Percentiles rank a stretch among this genome's conserved stretches.
Evolutionary conservation across 2,113 vertebrate species (phyloP).

Genomic region (Sakesphorus luctuosus): DNA sequence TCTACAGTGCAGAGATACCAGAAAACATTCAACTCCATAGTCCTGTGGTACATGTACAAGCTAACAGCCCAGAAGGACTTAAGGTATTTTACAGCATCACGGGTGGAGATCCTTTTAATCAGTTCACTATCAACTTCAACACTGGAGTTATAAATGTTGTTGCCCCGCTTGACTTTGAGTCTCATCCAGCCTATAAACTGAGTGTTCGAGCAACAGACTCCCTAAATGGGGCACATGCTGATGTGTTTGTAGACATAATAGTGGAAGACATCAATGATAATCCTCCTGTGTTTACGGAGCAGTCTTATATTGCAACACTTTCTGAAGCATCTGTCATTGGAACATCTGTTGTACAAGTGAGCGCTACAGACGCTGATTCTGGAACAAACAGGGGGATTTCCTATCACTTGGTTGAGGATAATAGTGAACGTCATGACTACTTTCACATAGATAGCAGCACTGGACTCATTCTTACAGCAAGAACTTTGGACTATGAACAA

Average conservation of each 20-base stretch:
- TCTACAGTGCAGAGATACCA: conserved; percentile 93
- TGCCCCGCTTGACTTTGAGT: conserved; percentile 91
- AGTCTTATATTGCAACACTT: conserved; percentile 80
- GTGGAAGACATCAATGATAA: conserved; percentile 96
- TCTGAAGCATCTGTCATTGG: conserved; percentile 92
- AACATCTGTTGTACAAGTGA: conserved; percentile 83
- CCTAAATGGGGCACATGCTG: conserved; percentile 87
- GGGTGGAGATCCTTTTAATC: conserved; percentile 92
- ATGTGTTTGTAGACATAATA: conserved; percentile 94
- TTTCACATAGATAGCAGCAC: conserved; percentile 89
- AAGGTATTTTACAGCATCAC: conserved; percentile 94
- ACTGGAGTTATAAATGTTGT: conserved; percentile 91
- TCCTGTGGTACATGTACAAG: conserved; percentile 92
- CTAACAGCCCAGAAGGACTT: conserved; percentile 91
- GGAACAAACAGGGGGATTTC: conserved; percentile 88
- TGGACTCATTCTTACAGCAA: conserved; percentile 84
- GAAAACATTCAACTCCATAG: conserved; percentile 90
- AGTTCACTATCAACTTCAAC: conserved; percentile 95
- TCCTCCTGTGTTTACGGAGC: conserved; percentile 83
- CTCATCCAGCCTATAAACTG: conserved; percentile 94
- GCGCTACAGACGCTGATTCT: conserved; percentile 87
- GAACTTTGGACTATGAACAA: conserved; percentile 88
- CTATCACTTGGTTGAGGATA: conserved; percentile 88
- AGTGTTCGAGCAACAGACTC: conserved; percentile 92
- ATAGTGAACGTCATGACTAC: conserved; percentile 78